These are phyloP conservation scores for Macrotus californicus DNA, from an alignment of 2,113 vertebrate species.

Conservation along the genomic window DNA sequence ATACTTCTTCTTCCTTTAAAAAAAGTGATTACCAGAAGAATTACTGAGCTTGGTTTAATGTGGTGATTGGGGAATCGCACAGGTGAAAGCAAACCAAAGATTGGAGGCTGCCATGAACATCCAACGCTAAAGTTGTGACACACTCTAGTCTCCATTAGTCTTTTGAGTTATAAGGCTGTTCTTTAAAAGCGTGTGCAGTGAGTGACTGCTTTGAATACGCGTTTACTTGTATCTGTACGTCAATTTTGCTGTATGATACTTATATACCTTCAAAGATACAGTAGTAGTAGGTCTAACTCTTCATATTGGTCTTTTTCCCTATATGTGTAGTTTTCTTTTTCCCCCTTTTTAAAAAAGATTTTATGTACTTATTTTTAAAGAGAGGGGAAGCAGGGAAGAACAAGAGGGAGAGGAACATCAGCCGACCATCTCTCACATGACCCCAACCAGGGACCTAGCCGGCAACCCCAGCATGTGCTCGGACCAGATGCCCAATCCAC, in stretches of 20 bases:
- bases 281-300: not conserved
- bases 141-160: not conserved
- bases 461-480: too few species aligned
- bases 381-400: too few species aligned
- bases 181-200: not conserved
- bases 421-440: too few species aligned
- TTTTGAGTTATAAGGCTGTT: not conserved
- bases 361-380: too few species aligned
- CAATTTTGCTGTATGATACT: not conserved
- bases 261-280: not conserved
- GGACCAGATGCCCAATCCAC: too few species aligned
- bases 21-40: not conserved
- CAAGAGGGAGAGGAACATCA: too few species aligned
- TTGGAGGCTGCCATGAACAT: not conserved
- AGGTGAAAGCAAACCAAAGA: not conserved
- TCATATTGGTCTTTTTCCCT: not conserved
- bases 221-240: not conserved
- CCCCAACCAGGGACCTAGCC: too few species aligned
- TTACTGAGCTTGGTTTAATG: not conserved
- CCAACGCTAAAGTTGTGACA: not conserved
- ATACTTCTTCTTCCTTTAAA: not conserved
- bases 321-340: not conserved
- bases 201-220: not conserved
- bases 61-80: not conserved
- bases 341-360: too few species aligned